Base-by-base conservation (phyloP, 1,140 invertebrate genomes). In the Drosophila tristis region DNA sequence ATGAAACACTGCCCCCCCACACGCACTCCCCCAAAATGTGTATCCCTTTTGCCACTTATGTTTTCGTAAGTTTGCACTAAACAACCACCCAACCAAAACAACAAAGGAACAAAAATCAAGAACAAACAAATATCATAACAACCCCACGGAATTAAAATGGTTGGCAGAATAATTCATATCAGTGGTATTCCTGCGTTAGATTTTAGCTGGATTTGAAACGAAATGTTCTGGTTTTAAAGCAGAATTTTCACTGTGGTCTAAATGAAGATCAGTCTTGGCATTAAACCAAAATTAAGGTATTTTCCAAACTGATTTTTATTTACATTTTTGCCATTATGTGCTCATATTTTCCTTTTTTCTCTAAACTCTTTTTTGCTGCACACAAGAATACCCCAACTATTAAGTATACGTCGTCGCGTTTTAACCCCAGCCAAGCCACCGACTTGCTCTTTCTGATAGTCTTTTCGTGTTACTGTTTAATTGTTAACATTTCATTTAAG, bases 401-500 rank as follows among this genome's bases (percentile, higher is more conserved):
- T 86, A 65, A 80, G 78, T 72, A 86, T 81, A 80, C 81, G 81
- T 78, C 81, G 81, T 78, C 62, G 51, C 64, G 78, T 68, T 56
- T 76, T 74, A 73, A 35, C 71, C 72, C 54, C 43, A 7, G 59
- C 78, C 70, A 31, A 66, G 42, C 45, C 26, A n/a, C 44, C 49
- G 11, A 67, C 78, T 81, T 75, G 63, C 70, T 35, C 31, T 78
- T 78, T 58, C 74, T 81, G 82, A 82, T 86, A 86, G 82, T 86
- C 82, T 86, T 86, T 86, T 87, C 82, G 82, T 86, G 78, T 81
- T 66, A 73, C 51, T 74, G 74, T 86, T 87, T 87, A 87, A 87
- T 87, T 87, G 82, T 87, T 89, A 87, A 87, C 82, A 89, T 87
- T 87, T 87, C 84, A 87, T 87, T 87, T 87, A 89, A 89, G 84